These are phyloP conservation scores for Hyposmocoma kahamanoa DNA, from an alignment of 1,140 invertebrate species.

Conservation along the genomic window DNA sequence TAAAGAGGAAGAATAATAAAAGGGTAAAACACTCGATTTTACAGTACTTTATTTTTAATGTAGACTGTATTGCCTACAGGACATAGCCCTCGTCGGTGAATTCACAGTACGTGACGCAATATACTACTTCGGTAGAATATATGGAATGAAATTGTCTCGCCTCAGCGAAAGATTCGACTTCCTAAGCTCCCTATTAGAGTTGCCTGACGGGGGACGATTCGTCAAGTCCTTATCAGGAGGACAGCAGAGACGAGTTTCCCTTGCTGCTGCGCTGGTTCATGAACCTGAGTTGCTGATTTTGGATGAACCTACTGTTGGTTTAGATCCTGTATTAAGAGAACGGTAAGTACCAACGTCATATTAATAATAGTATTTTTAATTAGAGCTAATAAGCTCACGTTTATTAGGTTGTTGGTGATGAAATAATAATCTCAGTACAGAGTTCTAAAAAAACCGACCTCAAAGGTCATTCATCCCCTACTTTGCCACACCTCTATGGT, in stretches of 20 bases:
- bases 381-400: no score
- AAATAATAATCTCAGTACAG: no score
- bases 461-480: no score
- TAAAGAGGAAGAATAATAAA: neutral
- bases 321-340: conserved; percentile 92
- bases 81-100: conserved; percentile 90
- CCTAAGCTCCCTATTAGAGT: conserved; percentile 78
- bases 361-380: no score
- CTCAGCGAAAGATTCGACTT: conserved; percentile 81
- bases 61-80: conserved; percentile 70
- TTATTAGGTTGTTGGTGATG: no score
- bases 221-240: conserved; percentile 87
- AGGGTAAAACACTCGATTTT: neutral
- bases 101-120: conserved; percentile 91
- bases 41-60: neutral
- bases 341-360: no score
- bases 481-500: no score
- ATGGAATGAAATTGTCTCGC: conserved; percentile 80
- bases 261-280: conserved; percentile 90
- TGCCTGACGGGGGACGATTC: conserved; percentile 78
- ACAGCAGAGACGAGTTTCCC: conserved; percentile 89
- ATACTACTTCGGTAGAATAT: conserved; percentile 91
- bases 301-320: conserved; percentile 94
- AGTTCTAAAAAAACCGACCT: no score
- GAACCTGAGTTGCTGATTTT: conserved; percentile 91